Percentiles rank a stretch among this genome's conserved stretches.
Evolutionary conservation across 2,113 vertebrate genomes (phyloP).

Genomic region (Cyanoramphus novaezelandiae): DNA sequence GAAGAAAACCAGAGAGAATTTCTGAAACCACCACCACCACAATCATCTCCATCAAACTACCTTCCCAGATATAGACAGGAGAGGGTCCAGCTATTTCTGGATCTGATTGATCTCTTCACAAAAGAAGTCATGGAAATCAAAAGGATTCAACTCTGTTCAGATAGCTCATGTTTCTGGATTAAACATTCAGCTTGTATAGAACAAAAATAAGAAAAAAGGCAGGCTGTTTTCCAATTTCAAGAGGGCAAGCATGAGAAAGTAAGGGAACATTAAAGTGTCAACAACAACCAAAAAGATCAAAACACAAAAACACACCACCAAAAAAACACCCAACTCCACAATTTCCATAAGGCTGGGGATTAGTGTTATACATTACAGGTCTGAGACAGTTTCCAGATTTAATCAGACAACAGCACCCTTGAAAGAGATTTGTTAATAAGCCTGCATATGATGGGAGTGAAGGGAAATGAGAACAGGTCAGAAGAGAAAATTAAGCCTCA

Average conservation of each 20-base stretch:
- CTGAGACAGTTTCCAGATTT: neutral
- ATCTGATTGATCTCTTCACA: neutral
- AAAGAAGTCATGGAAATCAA: neutral
- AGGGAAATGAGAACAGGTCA: neutral
- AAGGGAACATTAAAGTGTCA: neutral
- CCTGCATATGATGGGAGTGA: neutral
- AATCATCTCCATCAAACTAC: neutral
- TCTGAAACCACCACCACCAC: neutral
- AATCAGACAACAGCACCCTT: neutral
- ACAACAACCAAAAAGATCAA: neutral
- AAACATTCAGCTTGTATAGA: neutral
- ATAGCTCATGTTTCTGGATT: neutral
- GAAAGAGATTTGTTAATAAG: conserved; percentile 27
- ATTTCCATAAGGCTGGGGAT: neutral
- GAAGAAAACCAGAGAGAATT: neutral
- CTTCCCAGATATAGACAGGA: neutral
- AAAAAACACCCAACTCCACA: neutral
- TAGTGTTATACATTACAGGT: neutral
- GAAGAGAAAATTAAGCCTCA: neutral
- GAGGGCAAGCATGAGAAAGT: neutral
- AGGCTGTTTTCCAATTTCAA: neutral
- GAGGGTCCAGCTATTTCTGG: neutral
- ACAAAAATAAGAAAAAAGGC: neutral
- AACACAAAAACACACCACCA: neutral
- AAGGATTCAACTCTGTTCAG: neutral